These are phyloP conservation scores for Brachionus rotundiformis DNA, from an alignment of 1,140 invertebrate genomes.

Conservation along the genomic window DNA sequence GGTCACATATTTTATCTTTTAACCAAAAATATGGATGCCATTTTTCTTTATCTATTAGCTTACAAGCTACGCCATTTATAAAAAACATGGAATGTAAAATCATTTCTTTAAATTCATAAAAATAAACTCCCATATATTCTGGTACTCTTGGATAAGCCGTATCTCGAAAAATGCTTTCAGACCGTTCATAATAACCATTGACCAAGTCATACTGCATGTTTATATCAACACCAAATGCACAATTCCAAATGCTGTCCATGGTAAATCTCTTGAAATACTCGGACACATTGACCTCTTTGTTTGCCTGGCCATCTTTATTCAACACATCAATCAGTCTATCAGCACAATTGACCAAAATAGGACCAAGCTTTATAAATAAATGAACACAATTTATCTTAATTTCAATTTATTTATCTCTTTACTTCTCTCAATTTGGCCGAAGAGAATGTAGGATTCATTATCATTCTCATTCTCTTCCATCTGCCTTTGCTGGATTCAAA, in stretches of 20 bases:
- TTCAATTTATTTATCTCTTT: no score
- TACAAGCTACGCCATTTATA: neutral
- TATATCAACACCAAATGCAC: conserved; percentile 33
- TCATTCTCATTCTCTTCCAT: conserved; percentile 34
- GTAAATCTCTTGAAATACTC: conserved; percentile 54
- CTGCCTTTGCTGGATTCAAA: neutral
- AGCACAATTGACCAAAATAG: neutral
- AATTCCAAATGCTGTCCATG: conserved; percentile 47
- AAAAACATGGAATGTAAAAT: neutral
- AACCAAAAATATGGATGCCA: conserved; percentile 38
- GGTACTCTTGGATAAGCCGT: neutral
- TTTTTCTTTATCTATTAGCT: neutral
- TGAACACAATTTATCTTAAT: no score
- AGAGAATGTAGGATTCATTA: conserved; percentile 49
- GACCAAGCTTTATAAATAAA: conserved; percentile 54
- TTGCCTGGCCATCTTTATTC: neutral
- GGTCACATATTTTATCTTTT: neutral
- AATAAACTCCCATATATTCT: conserved; percentile 1
- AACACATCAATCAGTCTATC: conserved; percentile 30
- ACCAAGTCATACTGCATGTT: conserved; percentile 59
- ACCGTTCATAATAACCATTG: conserved; percentile 54
- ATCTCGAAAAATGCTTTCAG: neutral
- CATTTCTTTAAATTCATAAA: conserved; percentile 18
- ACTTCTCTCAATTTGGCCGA: conserved; percentile 34
- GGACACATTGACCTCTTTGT: conserved; percentile 15